Percentiles rank a stretch among this genome's conserved stretches.
phyloP scores from a whole-genome alignment of 2,113 vertebrate genomes.

The Telmatochromis sp. region DNA sequence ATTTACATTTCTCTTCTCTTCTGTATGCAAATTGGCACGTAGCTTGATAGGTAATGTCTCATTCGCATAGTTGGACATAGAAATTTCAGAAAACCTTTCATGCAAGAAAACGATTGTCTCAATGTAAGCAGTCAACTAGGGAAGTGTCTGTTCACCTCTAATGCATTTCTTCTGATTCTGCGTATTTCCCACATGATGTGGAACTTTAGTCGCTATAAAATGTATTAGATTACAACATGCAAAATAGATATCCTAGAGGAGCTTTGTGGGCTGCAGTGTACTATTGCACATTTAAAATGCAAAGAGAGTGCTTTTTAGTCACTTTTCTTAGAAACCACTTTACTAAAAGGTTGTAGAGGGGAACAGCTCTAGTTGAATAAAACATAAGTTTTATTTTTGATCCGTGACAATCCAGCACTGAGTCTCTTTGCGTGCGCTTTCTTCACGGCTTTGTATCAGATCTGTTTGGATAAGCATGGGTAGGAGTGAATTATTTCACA shows the following conservation, averaged over 20 bases:
- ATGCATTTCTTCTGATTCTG: neutral
- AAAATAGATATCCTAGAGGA: neutral
- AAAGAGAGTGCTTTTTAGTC: neutral
- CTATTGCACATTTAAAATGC: neutral
- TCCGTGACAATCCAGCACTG: neutral
- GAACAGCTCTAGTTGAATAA: slow-evolving; percentile 35
- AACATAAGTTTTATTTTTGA: slow-evolving; percentile 54
- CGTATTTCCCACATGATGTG: neutral
- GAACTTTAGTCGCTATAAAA: neutral
- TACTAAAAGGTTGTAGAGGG: slow-evolving; percentile 6
- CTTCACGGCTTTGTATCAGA: neutral
- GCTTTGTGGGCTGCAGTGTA: neutral
- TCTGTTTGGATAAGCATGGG: neutral
- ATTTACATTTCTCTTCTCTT: neutral
- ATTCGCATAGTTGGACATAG: neutral
- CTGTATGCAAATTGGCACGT: neutral
- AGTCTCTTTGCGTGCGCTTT: neutral
- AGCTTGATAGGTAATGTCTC: neutral
- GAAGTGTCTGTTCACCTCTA: neutral
- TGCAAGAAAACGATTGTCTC: neutral
- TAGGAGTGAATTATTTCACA: neutral
- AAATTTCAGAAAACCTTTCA: neutral
- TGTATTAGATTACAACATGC: neutral
- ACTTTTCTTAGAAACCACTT: slow-evolving; percentile 5
- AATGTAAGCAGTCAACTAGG: neutral